Percentiles rank a stretch among this genome's conserved stretches.
These are phyloP conservation scores for Saccopteryx leptura DNA, from an alignment of 2,113 vertebrate species.

Conservation along the genomic window DNA sequence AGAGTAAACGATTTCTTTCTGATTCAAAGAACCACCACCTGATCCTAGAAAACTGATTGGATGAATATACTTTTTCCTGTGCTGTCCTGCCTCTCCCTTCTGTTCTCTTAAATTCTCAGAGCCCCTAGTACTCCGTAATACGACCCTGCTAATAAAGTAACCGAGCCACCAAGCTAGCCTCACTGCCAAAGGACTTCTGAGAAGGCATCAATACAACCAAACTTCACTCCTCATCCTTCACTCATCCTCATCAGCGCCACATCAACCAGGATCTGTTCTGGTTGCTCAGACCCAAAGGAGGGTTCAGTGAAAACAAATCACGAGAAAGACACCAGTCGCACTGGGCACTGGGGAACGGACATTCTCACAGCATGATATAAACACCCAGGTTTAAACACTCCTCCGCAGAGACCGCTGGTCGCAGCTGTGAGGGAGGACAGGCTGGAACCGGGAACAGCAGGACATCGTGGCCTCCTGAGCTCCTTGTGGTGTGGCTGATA, in stretches of 20 bases:
- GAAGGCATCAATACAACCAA: not conserved
- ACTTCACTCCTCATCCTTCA: not conserved
- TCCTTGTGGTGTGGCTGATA: not conserved
- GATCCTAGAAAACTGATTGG: not conserved
- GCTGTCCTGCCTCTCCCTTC: not conserved
- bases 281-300: not conserved
- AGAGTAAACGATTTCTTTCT: not conserved
- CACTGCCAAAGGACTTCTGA: not conserved
- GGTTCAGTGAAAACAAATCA: not conserved
- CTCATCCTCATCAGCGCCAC: not conserved
- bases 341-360: not conserved
- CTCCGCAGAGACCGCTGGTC: not conserved
- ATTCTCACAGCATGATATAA: not conserved
- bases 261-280: not conserved
- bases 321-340: not conserved
- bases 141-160: not conserved
- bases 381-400: not conserved
- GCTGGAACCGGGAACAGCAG: too few relatives aligned
- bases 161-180: not conserved
- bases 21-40: not conserved
- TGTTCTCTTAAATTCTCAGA: not conserved
- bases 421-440: fast-evolving
- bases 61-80: not conserved
- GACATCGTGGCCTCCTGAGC: not conserved
- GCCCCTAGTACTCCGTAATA: not conserved